Evolutionary conservation across 2,888 invertebrate species (phyloP).

Genomic region (Rhagophthalmus giganteus): DNA sequence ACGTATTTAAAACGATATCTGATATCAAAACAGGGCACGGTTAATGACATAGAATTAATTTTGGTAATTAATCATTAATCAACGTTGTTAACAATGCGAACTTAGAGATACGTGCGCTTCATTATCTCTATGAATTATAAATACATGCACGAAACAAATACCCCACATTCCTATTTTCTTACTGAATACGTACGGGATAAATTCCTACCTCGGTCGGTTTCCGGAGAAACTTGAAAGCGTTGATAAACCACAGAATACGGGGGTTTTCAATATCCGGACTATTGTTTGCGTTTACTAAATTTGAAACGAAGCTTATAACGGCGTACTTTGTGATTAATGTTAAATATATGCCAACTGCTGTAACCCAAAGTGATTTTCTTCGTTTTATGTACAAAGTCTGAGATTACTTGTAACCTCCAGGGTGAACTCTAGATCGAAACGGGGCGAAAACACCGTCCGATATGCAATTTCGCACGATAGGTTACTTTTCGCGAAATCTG

Average conservation of each 20-base stretch:
- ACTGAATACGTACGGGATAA: conserved; percentile 15
- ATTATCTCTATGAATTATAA: conserved; percentile 8
- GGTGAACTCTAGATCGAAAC: conserved; percentile 8
- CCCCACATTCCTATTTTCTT: conserved; percentile 9
- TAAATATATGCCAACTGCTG: no score
- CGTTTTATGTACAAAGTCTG: conserved; percentile 5
- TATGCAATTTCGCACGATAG: conserved; percentile 12
- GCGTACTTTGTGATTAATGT: conserved; percentile 13
- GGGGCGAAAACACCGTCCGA: conserved; percentile 10
- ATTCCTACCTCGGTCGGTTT: conserved; percentile 13
- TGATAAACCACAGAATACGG: conserved; percentile 17
- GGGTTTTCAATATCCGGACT: conserved; percentile 23
- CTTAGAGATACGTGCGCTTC: conserved; percentile 9
- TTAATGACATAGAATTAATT: conserved; percentile 1
- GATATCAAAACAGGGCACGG: conserved; percentile 1
- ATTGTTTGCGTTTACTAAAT: conserved; percentile 20
- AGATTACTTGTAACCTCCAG: conserved; percentile 11
- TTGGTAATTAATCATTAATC: conserved; percentile 13
- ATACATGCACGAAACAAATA: conserved; percentile 4
- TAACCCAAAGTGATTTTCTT: no score
- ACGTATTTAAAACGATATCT: conserved; percentile 1
- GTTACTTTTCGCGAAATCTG: conserved; percentile 7
- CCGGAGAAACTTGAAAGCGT: conserved; percentile 16
- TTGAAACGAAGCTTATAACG: conserved; percentile 8
- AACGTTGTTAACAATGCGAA: conserved; percentile 1